Evolutionary conservation across 2,797 vertebrate genomes (phyloP), one percentile per base, ranked within the genome.

Genomic region (Pagetopsis macropterus): DNA sequence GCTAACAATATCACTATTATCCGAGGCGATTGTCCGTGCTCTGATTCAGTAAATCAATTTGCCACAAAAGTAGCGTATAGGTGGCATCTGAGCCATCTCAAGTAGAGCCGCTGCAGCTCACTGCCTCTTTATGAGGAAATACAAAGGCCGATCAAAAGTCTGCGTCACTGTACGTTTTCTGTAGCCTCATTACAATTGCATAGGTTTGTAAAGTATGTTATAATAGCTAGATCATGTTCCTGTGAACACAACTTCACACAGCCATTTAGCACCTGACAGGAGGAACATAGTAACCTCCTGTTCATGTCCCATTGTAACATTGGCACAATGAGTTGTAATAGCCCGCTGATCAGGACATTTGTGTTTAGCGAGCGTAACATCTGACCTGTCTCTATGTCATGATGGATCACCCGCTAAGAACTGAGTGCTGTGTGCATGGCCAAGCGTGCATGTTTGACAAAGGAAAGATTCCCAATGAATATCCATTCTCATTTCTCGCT

Each of bases 341-440:
- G 82, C 66, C 62, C 15, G 43, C 70, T 81, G 84, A 91, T 89
- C 68, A 57, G 83, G 81, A 85, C 83, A 79, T 90, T 83, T 86
- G 83, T 86, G 88, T 85, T 87, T 71, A 88, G 84, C 84, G 82
- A 80, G 84, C 15, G 84, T 85, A 92, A 87, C 91, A 87, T 87
- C 89, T 91, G 89, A 92, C 92, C 86, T 87, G 90, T 91, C 87
- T 89, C 70, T n/a, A 62, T 82, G 87, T 84, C 84, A 78, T 93
- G 93, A 94, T 94, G 90, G 92, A 94, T 94, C 90, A 88, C 91
- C 88, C 86, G 75, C 84, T 70, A 81, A 76, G 79, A 81, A 74
- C 65, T 60, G 74, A 88, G 66, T 75, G 83, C 76, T 63, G 68
- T 45, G 84, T 82, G 87, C 83, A 89, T 65, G 68, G 81, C 69